Base-by-base conservation (phyloP, 2,888 invertebrate species). In the Trissonchulus sp. region DNA sequence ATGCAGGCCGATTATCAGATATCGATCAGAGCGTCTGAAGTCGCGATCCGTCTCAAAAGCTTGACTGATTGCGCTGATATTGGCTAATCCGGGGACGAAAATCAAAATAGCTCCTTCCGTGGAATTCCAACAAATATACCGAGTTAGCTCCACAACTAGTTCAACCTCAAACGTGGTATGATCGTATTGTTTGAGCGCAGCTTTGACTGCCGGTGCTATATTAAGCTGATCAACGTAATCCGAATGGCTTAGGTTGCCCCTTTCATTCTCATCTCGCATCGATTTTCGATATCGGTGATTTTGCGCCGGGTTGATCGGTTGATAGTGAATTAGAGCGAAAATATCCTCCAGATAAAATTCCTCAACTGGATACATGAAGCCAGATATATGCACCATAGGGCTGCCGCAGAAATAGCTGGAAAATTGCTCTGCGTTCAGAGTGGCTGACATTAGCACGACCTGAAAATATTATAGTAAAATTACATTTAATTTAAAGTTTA, bases 371-470 rank as follows among this genome's bases (percentile, higher is more conserved):
- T 89, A 93, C 0, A 94, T 93, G 63, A 92, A 90, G 0, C 96
- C 95, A 74, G 93, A 91, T 77, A 94, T 93, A 80, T 91, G 89
- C 76, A 93, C 85, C 80, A 89, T 89, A 0, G 91, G 91, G 81
- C 92, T 92, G 1, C 33, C 28, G 82, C 82, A 76, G 77, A 83
- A 85, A 79, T 86, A 86, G 72, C 87, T 84, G 0, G 92, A 91
- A 83, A 96, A 91, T 77, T 89, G 89, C 31, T 92, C 90, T 0
- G 94, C 91, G 83, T 94, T 93, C 72, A 97, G 88, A 0, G 96
- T 96, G 0, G 96, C 96, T 84, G 94, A 94, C 96, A 97, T 97
- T 30, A 97, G 87, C 78, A 97, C 63, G n/a, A 77, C 35, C 74
- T 74, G 62, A 15, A 72, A 48, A n/a, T n/a, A n/a, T n/a, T n/a